These are phyloP conservation scores for Cephus runcator DNA, from an alignment of 2,888 invertebrate genomes.

Conservation along the genomic window DNA sequence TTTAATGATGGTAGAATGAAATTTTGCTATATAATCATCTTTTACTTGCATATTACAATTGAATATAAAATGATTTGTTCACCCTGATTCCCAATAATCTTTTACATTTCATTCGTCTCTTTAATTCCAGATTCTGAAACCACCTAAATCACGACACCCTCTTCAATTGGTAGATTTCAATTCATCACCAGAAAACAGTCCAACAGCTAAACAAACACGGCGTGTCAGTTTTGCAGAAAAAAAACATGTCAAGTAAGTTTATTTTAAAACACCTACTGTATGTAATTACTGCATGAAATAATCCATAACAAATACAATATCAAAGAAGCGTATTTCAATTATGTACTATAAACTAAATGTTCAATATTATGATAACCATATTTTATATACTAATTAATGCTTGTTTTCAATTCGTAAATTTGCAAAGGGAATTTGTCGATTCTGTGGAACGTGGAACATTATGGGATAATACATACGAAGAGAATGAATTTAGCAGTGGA, in stretches of 20 bases:
- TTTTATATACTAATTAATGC: slow-evolving; percentile 6
- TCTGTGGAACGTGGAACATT: slow-evolving; percentile 53
- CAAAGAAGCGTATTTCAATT: neutral
- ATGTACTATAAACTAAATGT: neutral
- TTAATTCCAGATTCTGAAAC: slow-evolving; percentile 50
- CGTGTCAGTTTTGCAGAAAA: slow-evolving; percentile 60
- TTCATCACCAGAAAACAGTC: slow-evolving; percentile 40
- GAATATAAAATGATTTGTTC: neutral
- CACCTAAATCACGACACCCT: slow-evolving; percentile 44
- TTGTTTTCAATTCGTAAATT: slow-evolving; percentile 10
- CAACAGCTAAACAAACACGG: slow-evolving; percentile 43
- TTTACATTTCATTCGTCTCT: neutral
- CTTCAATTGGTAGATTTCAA: slow-evolving; percentile 42
- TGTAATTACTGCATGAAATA: neutral
- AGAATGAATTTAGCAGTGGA: slow-evolving; percentile 44
- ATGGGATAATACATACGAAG: slow-evolving; percentile 58
- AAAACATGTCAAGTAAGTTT: slow-evolving; percentile 54
- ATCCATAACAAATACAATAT: too few relatives aligned
- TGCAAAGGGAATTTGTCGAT: slow-evolving; percentile 53
- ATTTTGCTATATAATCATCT: neutral
- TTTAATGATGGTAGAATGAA: neutral
- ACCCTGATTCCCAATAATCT: neutral
- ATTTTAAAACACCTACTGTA: neutral
- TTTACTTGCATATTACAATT: neutral
- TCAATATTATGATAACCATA: neutral